Evolutionary conservation across 2,113 vertebrate species (phyloP).

Genomic region (Aepyceros melampus): DNA sequence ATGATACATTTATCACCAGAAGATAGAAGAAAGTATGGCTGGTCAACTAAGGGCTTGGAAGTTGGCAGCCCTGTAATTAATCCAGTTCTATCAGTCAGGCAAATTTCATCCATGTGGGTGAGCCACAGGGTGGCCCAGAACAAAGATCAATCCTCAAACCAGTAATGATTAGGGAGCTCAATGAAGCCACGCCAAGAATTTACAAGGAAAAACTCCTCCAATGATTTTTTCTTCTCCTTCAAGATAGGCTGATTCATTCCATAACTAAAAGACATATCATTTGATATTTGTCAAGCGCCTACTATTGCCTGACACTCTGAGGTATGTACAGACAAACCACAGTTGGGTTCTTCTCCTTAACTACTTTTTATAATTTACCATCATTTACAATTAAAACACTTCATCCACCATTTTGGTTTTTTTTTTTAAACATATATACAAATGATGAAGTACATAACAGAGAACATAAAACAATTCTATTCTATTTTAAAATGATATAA

Average conservation of each 20-base stretch:
- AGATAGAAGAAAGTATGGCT: neutral
- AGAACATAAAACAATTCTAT: slow-evolving; percentile 54
- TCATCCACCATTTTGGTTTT: slow-evolving; percentile 82
- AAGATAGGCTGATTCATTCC: neutral
- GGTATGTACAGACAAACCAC: slow-evolving; percentile 19
- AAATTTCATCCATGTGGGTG: neutral
- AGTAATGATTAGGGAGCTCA: neutral
- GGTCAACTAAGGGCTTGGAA: neutral
- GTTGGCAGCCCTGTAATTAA: neutral
- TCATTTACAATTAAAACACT: slow-evolving; percentile 33
- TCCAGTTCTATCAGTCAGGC: neutral
- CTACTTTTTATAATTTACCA: slow-evolving; percentile 1
- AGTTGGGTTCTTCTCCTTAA: neutral
- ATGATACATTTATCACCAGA: slow-evolving; percentile 1
- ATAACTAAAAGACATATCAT: neutral
- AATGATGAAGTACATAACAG: slow-evolving; percentile 54
- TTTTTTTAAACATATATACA: slow-evolving; percentile 66
- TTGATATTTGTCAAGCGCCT: slow-evolving; percentile 21
- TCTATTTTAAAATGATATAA: slow-evolving; percentile 70
- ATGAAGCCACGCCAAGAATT: neutral
- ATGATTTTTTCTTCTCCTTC: neutral
- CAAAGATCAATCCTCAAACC: neutral
- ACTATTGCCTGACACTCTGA: slow-evolving; percentile 29
- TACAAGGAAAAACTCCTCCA: slow-evolving; percentile 6
- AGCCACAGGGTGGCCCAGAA: neutral